Evolutionary conservation across 2,888 invertebrate genomes (phyloP).

Genomic region (Troides oblongomaculatus): DNA sequence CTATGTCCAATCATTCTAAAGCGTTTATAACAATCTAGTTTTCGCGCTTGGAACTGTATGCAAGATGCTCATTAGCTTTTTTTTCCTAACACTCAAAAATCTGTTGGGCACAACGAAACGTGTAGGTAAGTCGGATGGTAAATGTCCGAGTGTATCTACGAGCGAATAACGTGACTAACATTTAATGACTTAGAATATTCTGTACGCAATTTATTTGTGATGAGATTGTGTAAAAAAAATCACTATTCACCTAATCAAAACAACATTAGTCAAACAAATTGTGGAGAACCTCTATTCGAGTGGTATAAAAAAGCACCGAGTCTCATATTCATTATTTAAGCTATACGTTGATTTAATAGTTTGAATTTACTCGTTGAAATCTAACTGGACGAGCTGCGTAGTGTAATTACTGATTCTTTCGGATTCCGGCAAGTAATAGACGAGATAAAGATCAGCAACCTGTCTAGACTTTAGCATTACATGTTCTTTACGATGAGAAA

Average conservation of each 20-base stretch:
- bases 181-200: constrained; percentile 34
- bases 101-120: constrained; percentile 42
- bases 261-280: constrained; percentile 62
- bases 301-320: constrained; percentile 34
- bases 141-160: constrained; percentile 49
- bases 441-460: constrained; percentile 27
- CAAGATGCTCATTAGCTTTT: constrained; percentile 40
- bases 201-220: constrained; percentile 43
- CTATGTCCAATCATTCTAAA: constrained; percentile 24
- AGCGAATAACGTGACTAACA: constrained; percentile 52
- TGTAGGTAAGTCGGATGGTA: constrained; percentile 44
- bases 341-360: too few species aligned
- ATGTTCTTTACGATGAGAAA: constrained; percentile 31
- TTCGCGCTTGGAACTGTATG: constrained; percentile 31
- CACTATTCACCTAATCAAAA: constrained; percentile 71
- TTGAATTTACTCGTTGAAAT: too few species aligned
- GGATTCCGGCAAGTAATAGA: constrained; percentile 29
- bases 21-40: constrained; percentile 11
- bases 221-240: constrained; percentile 53
- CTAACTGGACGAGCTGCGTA: background rate
- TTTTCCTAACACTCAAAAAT: constrained; percentile 41
- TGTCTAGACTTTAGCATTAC: constrained; percentile 32
- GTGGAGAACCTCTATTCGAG: constrained; percentile 48
- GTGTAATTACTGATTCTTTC: constrained; percentile 35
- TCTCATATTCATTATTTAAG: constrained; percentile 2